A percentile compares a stretch with the other conserved stretches of the same genome.
phyloP scores from a whole-genome alignment of 2,797 vertebrate species.

The Pangasius krempfi region DNA sequence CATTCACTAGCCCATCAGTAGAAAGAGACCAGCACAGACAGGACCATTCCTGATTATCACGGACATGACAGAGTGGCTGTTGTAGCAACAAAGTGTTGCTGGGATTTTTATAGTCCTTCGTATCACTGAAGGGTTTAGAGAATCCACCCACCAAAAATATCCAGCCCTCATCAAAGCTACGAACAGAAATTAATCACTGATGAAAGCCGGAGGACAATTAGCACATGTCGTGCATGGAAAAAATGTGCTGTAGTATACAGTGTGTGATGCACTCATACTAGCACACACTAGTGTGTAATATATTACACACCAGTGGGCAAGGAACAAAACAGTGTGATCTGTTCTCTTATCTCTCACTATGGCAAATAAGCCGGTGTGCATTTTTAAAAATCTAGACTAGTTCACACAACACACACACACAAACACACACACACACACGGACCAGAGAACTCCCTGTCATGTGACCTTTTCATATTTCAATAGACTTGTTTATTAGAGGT shows the following conservation, averaged over 20 bases:
- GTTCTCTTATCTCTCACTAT: not conserved
- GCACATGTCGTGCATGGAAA: not conserved
- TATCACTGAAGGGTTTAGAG: not conserved
- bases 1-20: not conserved
- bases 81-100: not conserved
- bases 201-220: not conserved
- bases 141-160: not conserved
- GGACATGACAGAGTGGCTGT: not conserved
- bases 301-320: not conserved
- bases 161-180: not conserved
- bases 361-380: not conserved
- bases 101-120: not conserved
- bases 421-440: not conserved
- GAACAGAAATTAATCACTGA: not conserved
- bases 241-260: not conserved
- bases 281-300: not conserved
- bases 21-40: not conserved
- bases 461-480: not conserved
- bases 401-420: not conserved
- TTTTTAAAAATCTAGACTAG: not conserved
- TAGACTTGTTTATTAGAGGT: not conserved
- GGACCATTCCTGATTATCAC: not conserved
- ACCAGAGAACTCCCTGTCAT: not conserved
- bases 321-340: not conserved
- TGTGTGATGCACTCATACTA: not conserved